These are phyloP conservation scores for Malurus splendens DNA, from an alignment of 2,797 vertebrate species.

Conservation along the genomic window DNA sequence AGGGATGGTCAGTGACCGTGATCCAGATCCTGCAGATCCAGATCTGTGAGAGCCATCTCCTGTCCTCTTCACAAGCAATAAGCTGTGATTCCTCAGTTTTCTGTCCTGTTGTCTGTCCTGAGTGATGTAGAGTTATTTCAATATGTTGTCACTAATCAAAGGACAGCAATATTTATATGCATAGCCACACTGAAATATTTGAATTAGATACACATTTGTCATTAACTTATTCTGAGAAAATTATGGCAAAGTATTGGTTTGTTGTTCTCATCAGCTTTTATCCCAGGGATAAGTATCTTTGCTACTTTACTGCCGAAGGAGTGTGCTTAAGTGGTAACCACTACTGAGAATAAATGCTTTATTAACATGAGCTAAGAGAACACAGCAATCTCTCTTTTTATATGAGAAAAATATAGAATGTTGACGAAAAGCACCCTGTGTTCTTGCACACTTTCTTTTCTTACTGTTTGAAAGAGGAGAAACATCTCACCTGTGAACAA, in stretches of 20 bases:
- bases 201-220: not conserved
- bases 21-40: too few relatives aligned
- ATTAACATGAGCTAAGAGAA: not conserved
- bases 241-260: not conserved
- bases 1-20: not conserved
- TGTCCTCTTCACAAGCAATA: not conserved
- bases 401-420: not conserved
- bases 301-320: not conserved
- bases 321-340: not conserved
- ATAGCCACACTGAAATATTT: not conserved
- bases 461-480: not conserved
- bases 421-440: not conserved
- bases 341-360: not conserved
- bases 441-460: not conserved
- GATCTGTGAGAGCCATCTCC: too few relatives aligned
- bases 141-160: not conserved
- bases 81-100: not conserved
- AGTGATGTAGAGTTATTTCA: not conserved
- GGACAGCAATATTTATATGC: not conserved
- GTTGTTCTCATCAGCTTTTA: not conserved
- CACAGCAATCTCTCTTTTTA: not conserved
- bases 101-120: not conserved
- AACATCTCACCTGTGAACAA: constrained; percentile 78
- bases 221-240: not conserved
- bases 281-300: not conserved